Evolutionary conservation across 2,797 vertebrate species (phyloP).

Genomic region (Euphonia xanthogaster): DNA sequence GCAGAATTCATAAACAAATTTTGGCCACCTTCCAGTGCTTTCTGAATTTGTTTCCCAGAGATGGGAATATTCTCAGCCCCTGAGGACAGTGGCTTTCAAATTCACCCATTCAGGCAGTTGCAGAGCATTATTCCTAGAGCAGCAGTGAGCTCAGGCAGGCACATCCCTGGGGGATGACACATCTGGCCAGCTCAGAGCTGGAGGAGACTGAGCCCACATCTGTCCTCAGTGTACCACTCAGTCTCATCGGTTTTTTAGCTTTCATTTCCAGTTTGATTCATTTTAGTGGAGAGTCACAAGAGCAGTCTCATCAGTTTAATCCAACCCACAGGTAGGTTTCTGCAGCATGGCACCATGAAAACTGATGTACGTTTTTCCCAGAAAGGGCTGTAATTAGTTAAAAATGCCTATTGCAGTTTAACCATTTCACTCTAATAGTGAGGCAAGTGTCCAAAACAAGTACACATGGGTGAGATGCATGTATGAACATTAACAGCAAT

Average conservation of each 20-base stretch:
- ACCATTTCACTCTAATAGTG: not conserved
- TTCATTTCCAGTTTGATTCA: not conserved
- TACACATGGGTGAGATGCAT: not conserved
- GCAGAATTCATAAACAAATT: not conserved
- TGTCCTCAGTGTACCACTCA: not conserved
- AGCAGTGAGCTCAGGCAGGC: not conserved
- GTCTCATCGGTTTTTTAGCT: not conserved
- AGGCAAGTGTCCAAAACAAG: fast-evolving
- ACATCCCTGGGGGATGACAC: not conserved
- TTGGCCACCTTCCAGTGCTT: not conserved
- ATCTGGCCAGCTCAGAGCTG: not conserved
- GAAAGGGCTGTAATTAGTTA: not conserved
- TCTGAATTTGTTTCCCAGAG: not conserved
- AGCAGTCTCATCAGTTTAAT: not conserved
- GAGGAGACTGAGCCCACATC: not conserved
- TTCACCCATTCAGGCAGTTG: not conserved
- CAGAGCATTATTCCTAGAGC: not conserved
- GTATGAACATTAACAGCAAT: not conserved
- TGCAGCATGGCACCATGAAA: not conserved
- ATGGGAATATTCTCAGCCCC: not conserved
- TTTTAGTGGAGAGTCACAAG: not conserved
- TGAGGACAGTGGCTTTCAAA: not conserved
- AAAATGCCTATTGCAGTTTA: not conserved
- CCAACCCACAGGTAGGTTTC: not conserved
- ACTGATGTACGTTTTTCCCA: not conserved